These are phyloP conservation scores for Platysternon megacephalum DNA, from an alignment of 2,113 vertebrate genomes.

Conservation along the genomic window DNA sequence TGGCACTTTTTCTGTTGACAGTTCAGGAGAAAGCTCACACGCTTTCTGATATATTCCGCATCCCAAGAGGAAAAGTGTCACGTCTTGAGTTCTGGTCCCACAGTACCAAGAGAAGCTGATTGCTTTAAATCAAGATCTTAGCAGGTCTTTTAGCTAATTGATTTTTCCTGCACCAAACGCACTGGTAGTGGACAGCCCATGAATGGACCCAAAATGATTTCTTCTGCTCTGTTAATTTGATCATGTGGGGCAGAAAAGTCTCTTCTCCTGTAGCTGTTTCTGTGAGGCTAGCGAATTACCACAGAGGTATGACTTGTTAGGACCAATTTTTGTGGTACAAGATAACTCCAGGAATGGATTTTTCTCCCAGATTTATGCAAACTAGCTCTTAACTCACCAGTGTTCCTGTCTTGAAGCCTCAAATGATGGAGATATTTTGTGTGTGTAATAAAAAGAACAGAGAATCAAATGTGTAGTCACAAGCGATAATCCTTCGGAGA, in stretches of 20 bases:
- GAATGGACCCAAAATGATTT: not conserved
- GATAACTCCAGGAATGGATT: not conserved
- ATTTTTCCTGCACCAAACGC: not conserved
- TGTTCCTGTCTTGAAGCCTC: not conserved
- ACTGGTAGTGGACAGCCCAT: not conserved
- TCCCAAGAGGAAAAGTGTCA: not conserved
- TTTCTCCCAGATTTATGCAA: not conserved
- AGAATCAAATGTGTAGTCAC: not conserved
- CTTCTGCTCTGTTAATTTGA: not conserved
- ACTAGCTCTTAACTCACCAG: not conserved
- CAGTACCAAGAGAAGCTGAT: not conserved
- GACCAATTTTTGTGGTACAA: not conserved
- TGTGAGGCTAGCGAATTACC: not conserved
- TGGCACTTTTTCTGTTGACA: not conserved
- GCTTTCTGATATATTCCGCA: not conserved
- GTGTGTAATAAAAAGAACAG: not conserved
- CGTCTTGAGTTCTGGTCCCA: not conserved
- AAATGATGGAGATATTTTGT: not conserved
- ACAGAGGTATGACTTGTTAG: fast-evolving
- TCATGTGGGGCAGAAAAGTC: not conserved
- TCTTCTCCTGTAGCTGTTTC: not conserved
- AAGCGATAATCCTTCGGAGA: not conserved
- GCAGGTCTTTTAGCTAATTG: not conserved
- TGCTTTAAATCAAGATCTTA: not conserved
- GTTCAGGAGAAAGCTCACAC: not conserved